These are phyloP conservation scores for Cepaea nemoralis DNA, from an alignment of 1,140 invertebrate genomes.

Conservation along the genomic window DNA sequence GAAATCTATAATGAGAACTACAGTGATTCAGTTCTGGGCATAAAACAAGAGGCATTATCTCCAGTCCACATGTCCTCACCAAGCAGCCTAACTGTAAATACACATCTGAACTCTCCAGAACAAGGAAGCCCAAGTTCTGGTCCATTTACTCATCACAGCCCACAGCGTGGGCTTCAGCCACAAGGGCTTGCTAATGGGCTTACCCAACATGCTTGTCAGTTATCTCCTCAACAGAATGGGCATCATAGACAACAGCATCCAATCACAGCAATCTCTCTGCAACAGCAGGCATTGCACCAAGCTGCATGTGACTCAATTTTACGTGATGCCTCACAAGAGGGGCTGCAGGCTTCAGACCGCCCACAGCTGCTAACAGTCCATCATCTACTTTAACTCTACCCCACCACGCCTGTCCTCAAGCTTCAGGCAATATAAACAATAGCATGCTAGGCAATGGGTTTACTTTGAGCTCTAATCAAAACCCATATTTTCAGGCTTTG, in stretches of 20 bases:
- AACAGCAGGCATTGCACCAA: constrained; percentile 40
- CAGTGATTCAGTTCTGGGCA: constrained; percentile 45
- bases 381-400: constrained; percentile 4
- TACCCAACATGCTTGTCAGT: constrained; percentile 36
- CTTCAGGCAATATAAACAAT: constrained; percentile 33
- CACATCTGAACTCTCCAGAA: constrained; percentile 50
- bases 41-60: constrained; percentile 41
- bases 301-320: constrained; percentile 62
- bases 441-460: constrained; percentile 33
- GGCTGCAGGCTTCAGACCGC: constrained; percentile 35
- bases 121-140: constrained; percentile 54
- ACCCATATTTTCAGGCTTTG: not conserved
- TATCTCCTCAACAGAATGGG: constrained; percentile 48
- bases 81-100: constrained; percentile 51
- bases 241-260: constrained; percentile 27
- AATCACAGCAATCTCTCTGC: not conserved
- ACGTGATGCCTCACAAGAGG: constrained; percentile 60
- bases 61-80: constrained; percentile 34
- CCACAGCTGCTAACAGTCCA: constrained; percentile 25
- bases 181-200: constrained; percentile 28
- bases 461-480: constrained; percentile 6
- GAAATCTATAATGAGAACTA: constrained; percentile 39
- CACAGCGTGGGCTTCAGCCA: too few species aligned
- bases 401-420: not conserved
- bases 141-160: constrained; percentile 36